Conservation (phyloP, 1,140 invertebrate genomes). For the Ridgeia piscesae region DNA sequence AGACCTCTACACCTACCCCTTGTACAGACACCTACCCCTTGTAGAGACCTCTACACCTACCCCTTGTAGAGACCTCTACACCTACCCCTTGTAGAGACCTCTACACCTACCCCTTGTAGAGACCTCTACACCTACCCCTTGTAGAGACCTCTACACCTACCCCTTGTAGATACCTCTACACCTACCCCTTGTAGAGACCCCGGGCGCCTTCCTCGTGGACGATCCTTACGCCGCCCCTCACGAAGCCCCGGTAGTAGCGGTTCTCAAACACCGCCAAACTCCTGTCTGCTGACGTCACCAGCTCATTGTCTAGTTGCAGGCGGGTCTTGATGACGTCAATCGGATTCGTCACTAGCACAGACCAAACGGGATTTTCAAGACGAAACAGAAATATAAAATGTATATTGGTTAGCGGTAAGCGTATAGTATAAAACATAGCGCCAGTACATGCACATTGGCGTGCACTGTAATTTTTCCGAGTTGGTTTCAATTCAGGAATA, state of each 20-base stretch:
- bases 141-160: no score
- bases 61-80: no score
- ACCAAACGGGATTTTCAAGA: conserved; percentile 16
- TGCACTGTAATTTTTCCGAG: no score
- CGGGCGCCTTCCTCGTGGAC: conserved; percentile 39
- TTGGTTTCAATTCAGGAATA: no score
- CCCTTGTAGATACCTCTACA: conserved; percentile 33
- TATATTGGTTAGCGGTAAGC: neutral
- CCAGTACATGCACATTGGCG: neutral
- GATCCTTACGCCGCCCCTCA: conserved; percentile 36
- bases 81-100: no score
- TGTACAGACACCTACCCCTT: no score
- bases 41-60: no score
- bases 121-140: no score
- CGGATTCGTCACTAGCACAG: conserved; percentile 40
- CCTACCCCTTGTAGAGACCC: conserved; percentile 33
- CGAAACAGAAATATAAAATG: neutral
- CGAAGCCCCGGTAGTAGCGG: conserved; percentile 42
- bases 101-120: no score
- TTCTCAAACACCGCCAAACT: conserved; percentile 30
- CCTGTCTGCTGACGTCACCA: conserved; percentile 30
- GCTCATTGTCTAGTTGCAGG: conserved; percentile 45
- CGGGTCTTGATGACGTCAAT: conserved; percentile 47
- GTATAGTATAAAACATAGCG: neutral
- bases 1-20: no score